Base-by-base conservation (phyloP, 2,113 vertebrate genomes). In the Cyanocitta stelleri region DNA sequence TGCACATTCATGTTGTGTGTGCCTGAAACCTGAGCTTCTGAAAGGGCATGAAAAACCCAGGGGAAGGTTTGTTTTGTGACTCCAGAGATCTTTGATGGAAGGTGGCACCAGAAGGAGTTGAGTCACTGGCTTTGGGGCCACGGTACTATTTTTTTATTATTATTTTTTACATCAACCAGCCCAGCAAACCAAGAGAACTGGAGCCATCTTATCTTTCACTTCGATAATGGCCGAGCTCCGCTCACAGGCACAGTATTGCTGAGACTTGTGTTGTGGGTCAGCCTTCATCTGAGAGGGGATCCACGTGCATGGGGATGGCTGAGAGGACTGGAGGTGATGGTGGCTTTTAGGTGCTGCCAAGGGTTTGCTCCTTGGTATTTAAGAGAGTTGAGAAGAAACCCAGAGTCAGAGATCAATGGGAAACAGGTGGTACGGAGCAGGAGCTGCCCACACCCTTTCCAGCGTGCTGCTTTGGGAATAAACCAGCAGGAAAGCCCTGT, bases 1-100 rank as follows among this genome's bases (percentile, higher is more conserved):
- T 21, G 5, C n/a, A 33, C 11, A 3, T 71, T 66, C 0, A 0
- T 35, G 33, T n/a, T 75, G 5, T 4, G 21, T 48, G 22, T 21
- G 7, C 35, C 37, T 75, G 26, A 35, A 66, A 26, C 22, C 13
- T 16, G 68, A 72, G 44, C 16, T 77, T 55, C 55, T 69, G 48
- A 17, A 56, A 26, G 30, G 32, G 3, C 35, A 7, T 14, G 4
- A 48, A 51, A 59, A 49, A 7, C 5, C 16, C 56, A 63, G 58
- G 58, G 49, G 46, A 26, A 7, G 7, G 6, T 46, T 78, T 56
- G 7, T 5, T 87, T 76, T 41, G 7, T 74, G 58, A 24, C 26
- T 37, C 10, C 44, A 71, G 69, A 29, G n/a, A 16, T 37, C 51
- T 39, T 8, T 90, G 37, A 15, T 68, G 49, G 35, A 66, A 75